phyloP scores from a whole-genome alignment of 2,797 vertebrate species.

The Lepilemur ruficaudatus region DNA sequence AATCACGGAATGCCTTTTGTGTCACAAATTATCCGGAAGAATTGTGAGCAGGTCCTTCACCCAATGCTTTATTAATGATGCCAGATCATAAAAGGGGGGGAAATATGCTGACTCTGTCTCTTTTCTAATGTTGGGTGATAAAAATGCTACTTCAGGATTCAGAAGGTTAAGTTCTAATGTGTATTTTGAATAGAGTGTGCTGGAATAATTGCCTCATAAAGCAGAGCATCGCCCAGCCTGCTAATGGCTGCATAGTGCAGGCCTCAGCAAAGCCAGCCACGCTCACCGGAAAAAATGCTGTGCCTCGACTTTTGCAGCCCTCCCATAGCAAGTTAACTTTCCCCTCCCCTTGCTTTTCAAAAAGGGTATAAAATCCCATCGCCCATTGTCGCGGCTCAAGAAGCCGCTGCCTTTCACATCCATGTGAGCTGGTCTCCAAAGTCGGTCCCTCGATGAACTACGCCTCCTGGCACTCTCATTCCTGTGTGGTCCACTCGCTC shows the following conservation, averaged over 20 bases:
- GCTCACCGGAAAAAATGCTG: conserved; percentile 91
- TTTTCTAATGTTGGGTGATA: conserved; percentile 94
- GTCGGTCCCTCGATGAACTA: rapidly evolving
- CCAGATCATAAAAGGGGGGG: conserved; percentile 89
- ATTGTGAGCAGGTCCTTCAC: conserved; percentile 86
- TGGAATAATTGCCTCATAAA: conserved; percentile 94
- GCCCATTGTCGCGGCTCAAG: background rate
- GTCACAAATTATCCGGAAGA: conserved; percentile 91
- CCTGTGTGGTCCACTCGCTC: background rate
- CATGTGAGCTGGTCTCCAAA: background rate
- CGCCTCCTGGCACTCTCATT: background rate
- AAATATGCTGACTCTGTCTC: conserved; percentile 90
- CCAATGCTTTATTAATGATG: conserved; percentile 95
- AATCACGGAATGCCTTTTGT: conserved; percentile 86
- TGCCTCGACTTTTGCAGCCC: conserved; percentile 83
- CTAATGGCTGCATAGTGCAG: conserved; percentile 89
- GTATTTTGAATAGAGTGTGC: conserved; percentile 93
- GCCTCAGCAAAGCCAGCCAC: conserved; percentile 91
- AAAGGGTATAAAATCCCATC: conserved; percentile 37
- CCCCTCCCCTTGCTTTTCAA: conserved; percentile 51
- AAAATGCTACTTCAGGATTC: conserved; percentile 94
- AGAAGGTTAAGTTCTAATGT: conserved; percentile 97
- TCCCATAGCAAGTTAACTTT: conserved; percentile 82
- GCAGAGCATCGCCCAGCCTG: conserved; percentile 89
- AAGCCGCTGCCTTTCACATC: background rate